These are phyloP conservation scores for Brachionus koreanus DNA, from an alignment of 1,140 invertebrate genomes.

Conservation along the genomic window DNA sequence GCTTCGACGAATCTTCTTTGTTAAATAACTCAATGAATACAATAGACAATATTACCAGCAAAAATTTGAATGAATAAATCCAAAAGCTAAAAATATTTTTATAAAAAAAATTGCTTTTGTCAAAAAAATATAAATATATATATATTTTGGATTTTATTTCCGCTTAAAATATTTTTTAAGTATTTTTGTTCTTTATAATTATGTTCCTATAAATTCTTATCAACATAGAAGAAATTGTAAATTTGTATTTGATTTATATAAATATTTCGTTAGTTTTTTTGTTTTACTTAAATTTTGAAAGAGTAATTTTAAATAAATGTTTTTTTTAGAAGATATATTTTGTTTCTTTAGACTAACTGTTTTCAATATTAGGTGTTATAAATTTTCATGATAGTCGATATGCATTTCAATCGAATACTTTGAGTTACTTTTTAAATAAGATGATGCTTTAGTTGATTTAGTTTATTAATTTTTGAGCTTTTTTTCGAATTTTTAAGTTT, in stretches of 20 bases:
- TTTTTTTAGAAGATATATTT: background rate
- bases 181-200: background rate
- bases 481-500: too few relatives aligned
- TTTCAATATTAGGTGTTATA: too few relatives aligned
- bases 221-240: background rate
- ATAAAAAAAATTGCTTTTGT: background rate
- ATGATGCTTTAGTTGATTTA: too few relatives aligned
- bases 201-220: background rate
- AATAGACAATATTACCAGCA: background rate
- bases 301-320: background rate
- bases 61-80: background rate
- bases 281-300: background rate
- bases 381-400: too few relatives aligned
- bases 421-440: too few relatives aligned
- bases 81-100: background rate
- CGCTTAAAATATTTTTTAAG: background rate
- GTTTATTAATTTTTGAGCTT: too few relatives aligned
- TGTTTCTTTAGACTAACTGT: too few relatives aligned
- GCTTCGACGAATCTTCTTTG: conserved; percentile 32
- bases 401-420: too few relatives aligned
- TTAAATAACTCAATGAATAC: conserved; percentile 36
- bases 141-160: background rate
- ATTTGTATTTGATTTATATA: background rate
- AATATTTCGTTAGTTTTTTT: background rate
- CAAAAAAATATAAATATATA: background rate